Evolutionary conservation across 2,797 vertebrate genomes (phyloP).

Genomic region (Tiaroga cobitis): DNA sequence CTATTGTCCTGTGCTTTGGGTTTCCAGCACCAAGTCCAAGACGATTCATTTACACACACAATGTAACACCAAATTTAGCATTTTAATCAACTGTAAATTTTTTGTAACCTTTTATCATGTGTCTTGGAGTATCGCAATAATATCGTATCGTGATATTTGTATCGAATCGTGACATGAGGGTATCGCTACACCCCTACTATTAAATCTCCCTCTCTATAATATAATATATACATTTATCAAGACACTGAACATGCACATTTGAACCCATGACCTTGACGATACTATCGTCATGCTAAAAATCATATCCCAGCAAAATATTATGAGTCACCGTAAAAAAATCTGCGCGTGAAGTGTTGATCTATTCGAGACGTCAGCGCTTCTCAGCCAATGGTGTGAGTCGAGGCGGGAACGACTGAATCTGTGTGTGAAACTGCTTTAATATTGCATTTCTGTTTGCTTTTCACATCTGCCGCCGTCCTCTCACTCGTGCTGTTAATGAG

Average conservation of each 20-base stretch:
- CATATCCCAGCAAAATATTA: neutral
- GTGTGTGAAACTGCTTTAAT: neutral
- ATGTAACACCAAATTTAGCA: no score
- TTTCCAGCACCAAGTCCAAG: no score
- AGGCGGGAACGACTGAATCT: neutral
- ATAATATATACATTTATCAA: neutral
- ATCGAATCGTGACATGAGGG: no score
- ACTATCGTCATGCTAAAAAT: neutral
- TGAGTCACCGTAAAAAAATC: no score
- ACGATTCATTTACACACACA: no score
- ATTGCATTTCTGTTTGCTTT: neutral
- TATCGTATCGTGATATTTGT: no score
- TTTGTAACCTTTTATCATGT: no score
- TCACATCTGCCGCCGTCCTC: neutral
- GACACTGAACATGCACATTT: neutral
- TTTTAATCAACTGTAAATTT: no score
- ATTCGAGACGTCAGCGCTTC: neutral
- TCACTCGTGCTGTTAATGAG: neutral
- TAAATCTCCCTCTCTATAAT: neutral
- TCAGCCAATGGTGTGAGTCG: neutral
- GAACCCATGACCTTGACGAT: neutral
- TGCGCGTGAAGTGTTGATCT: no score
- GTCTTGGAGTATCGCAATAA: no score
- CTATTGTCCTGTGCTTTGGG: no score
- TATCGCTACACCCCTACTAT: no score